Evolutionary conservation across 2,888 invertebrate species (phyloP).

Genomic region (Cryptocephalus moraei): DNA sequence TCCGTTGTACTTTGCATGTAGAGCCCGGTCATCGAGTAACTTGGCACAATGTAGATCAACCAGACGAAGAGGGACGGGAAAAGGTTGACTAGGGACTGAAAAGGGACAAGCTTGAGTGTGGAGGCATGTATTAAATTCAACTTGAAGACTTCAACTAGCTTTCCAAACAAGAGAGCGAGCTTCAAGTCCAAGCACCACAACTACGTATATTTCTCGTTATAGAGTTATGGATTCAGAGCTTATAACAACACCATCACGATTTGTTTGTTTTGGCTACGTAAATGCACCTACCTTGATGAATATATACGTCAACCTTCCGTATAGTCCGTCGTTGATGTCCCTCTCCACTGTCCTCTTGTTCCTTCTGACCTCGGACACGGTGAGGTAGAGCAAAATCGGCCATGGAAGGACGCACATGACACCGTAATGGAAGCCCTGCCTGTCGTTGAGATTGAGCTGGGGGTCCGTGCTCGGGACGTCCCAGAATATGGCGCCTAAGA

Average conservation of each 20-base stretch:
- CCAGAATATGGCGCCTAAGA: constrained; percentile 84
- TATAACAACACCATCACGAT: too few species aligned
- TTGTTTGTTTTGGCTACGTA: too few species aligned
- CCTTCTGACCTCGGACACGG: constrained; percentile 46
- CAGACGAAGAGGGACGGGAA: constrained; percentile 72
- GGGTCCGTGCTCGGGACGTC: constrained; percentile 71
- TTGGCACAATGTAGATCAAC: constrained; percentile 77
- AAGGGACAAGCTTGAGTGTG: constrained; percentile 2
- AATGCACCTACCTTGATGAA: constrained; percentile 56
- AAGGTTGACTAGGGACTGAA: constrained; percentile 67
- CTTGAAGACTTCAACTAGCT: too few species aligned
- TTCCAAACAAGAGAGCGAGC: too few species aligned
- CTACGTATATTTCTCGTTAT: too few species aligned
- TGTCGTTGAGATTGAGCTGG: constrained; percentile 61
- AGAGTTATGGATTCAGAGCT: too few species aligned
- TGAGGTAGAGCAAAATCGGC: constrained; percentile 62
- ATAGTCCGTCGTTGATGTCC: constrained; percentile 71
- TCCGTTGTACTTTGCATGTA: constrained; percentile 59
- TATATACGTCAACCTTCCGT: constrained; percentile 69
- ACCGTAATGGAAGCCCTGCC: constrained; percentile 75
- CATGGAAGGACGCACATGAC: constrained; percentile 68
- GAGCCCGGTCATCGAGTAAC: constrained; percentile 79
- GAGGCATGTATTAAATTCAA: too few species aligned
- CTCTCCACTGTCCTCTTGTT: constrained; percentile 59
- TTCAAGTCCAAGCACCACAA: too few species aligned